Conservation (phyloP, 2,113 vertebrate genomes). For the Solea senegalensis region DNA sequence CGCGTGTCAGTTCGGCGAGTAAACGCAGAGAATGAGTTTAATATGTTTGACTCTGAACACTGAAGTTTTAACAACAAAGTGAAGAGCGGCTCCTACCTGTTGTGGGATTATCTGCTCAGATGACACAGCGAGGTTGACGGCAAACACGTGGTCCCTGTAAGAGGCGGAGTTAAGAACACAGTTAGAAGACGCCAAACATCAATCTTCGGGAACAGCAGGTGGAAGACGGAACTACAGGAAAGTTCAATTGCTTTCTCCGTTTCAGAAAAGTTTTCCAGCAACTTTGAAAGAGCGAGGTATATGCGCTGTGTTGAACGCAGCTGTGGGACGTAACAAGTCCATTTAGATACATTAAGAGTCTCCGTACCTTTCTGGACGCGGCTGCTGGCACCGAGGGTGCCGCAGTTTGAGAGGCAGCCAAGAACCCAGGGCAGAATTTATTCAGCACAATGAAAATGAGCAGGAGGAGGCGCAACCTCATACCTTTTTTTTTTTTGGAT, state of each 20-base stretch:
- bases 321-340: slow-evolving; percentile 54
- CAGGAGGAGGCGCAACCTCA: slow-evolving; percentile 26
- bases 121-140: slow-evolving; percentile 86
- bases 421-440: slow-evolving; percentile 31
- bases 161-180: slow-evolving; percentile 6
- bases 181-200: slow-evolving; percentile 2
- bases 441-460: slow-evolving; percentile 33
- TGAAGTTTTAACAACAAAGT: not conserved
- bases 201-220: slow-evolving; percentile 8
- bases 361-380: slow-evolving; percentile 29
- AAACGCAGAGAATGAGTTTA: not conserved
- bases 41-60: not conserved
- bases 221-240: slow-evolving; percentile 20
- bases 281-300: slow-evolving; percentile 1
- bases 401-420: slow-evolving; percentile 34
- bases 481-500: slow-evolving; percentile 29
- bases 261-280: slow-evolving; percentile 22
- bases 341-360: slow-evolving; percentile 46
- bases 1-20: not conserved
- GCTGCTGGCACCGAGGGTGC: slow-evolving; percentile 42
- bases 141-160: slow-evolving; percentile 91
- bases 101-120: slow-evolving; percentile 84
- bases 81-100: slow-evolving; percentile 80
- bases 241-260: slow-evolving; percentile 33
- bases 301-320: slow-evolving; percentile 37